These are phyloP conservation scores for Drosophila busckii DNA, from an alignment of 1,140 invertebrate genomes.

Conservation along the genomic window DNA sequence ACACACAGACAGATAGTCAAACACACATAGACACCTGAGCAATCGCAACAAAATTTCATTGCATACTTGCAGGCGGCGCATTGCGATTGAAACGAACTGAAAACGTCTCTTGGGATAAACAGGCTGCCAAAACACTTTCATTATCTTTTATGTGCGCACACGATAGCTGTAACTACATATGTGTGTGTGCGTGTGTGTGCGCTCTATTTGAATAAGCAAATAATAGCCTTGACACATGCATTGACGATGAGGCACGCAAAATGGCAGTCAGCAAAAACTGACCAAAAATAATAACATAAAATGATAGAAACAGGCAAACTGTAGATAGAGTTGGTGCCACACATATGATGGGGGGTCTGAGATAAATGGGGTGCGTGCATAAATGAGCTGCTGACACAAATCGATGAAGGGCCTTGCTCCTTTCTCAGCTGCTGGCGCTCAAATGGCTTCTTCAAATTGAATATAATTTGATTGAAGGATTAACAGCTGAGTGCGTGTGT, in stretches of 20 bases:
- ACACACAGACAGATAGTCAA: background rate
- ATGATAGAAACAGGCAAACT: background rate
- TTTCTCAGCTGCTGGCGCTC: too few species aligned
- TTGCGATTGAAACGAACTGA: background rate
- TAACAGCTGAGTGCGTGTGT: too few species aligned
- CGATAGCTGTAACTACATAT: conserved; percentile 7
- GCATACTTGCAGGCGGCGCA: conserved; percentile 23
- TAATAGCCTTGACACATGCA: conserved; percentile 15
- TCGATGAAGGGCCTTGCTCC: conserved; percentile 14
- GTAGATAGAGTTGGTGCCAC: background rate
- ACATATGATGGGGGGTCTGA: conserved; percentile 3
- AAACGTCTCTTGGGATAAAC: conserved; percentile 9
- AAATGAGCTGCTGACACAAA: conserved; percentile 35
- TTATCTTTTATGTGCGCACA: conserved; percentile 60
- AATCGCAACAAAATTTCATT: conserved; percentile 29
- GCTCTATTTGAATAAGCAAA: conserved; percentile 56
- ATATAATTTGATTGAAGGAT: conserved; percentile 58
- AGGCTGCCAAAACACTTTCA: conserved; percentile 36
- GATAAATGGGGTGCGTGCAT: too few species aligned
- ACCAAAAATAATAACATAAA: conserved; percentile 33
- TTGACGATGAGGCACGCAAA: conserved; percentile 26
- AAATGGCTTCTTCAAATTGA: conserved; percentile 56
- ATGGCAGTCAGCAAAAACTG: conserved; percentile 27
- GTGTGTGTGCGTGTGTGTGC: conserved; percentile 1
- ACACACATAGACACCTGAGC: background rate